Evolutionary conservation across 2,113 vertebrate species (phyloP).

Genomic region (Mesembrinibis cayennensis): DNA sequence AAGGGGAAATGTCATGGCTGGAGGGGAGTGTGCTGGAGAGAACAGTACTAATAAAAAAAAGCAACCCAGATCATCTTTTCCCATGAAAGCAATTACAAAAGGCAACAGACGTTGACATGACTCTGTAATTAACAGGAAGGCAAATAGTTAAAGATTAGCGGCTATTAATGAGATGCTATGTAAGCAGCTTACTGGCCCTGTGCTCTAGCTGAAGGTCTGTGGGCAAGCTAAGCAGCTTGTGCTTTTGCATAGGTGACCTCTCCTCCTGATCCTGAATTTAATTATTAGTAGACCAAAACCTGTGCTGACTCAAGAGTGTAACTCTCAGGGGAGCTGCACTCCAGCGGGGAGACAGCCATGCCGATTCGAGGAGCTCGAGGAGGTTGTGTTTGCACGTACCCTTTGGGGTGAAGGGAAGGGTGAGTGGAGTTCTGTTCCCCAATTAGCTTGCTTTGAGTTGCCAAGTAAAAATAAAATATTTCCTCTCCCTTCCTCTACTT

Average conservation of each 20-base stretch:
- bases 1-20: background rate
- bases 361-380: accelerated
- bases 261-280: background rate
- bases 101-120: background rate
- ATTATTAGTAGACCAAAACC: accelerated
- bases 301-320: accelerated
- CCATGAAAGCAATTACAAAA: background rate
- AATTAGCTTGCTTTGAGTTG: accelerated
- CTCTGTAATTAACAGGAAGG: background rate
- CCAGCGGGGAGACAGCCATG: background rate
- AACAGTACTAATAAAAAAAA: accelerated
- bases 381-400: accelerated
- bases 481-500: background rate
- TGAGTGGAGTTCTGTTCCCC: background rate
- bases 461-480: background rate
- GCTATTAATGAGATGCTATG: background rate
- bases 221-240: background rate
- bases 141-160: background rate
- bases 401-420: background rate
- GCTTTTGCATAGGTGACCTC: background rate
- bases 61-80: background rate
- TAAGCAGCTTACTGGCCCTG: background rate
- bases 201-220: background rate
- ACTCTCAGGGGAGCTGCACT: too few species aligned
- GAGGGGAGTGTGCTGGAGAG: background rate